These are phyloP conservation scores for Xylocopa sonorina DNA, from an alignment of 1,140 invertebrate species.

Conservation along the genomic window DNA sequence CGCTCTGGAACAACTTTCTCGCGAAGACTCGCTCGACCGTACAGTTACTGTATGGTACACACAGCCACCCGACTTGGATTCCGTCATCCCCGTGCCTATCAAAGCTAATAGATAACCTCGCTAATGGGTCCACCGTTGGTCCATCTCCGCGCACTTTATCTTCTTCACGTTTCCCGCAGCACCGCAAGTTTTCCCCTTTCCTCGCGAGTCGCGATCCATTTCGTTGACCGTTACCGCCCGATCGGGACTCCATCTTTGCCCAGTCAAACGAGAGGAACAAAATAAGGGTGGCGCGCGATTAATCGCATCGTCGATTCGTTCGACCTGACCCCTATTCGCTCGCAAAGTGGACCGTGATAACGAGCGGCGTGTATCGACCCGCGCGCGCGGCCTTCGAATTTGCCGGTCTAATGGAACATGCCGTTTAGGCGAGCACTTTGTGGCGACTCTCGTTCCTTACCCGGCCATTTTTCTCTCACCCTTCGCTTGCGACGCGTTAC, in stretches of 20 bases:
- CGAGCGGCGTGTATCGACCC: constrained; percentile 50
- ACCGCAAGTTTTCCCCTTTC: too few species aligned
- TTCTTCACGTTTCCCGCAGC: too few species aligned
- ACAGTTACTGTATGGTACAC: too few species aligned
- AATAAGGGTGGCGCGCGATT: constrained; percentile 49
- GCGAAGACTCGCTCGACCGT: too few species aligned
- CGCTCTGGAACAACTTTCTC: too few species aligned
- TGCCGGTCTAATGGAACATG: constrained; percentile 58
- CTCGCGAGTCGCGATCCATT: too few species aligned
- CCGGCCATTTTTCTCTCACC: background rate
- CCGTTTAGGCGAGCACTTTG: constrained; percentile 51
- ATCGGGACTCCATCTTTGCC: background rate
- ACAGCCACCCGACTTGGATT: too few species aligned
- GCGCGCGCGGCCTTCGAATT: constrained; percentile 59
- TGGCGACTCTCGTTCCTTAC: constrained; percentile 22
- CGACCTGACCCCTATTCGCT: constrained; percentile 45
- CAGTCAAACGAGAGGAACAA: constrained; percentile 13
- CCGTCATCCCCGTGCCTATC: too few species aligned
- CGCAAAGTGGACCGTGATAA: constrained; percentile 54
- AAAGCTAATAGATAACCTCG: too few species aligned
- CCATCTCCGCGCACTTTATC: too few species aligned
- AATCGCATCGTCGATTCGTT: constrained; percentile 54
- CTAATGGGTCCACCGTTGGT: too few species aligned
- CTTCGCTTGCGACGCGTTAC: constrained; percentile 17
- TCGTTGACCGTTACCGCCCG: too few species aligned